These are phyloP conservation scores for Narcine bancroftii DNA, from an alignment of 2,113 vertebrate species.

Conservation along the genomic window DNA sequence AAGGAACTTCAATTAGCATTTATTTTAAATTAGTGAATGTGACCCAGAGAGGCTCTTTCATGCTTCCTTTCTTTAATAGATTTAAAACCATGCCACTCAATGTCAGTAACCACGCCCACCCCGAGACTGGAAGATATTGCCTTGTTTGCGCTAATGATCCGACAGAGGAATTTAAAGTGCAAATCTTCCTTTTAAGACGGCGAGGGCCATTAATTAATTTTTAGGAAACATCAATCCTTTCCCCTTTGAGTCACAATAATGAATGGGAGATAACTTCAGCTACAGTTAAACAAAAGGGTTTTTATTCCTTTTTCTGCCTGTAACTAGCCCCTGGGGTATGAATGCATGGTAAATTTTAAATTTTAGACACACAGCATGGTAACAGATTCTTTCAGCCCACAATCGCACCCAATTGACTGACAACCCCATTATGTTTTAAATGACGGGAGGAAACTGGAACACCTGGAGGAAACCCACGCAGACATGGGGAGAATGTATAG, in stretches of 20 bases:
- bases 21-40: constrained; percentile 2
- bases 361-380: too few species aligned
- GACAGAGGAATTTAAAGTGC: not conserved
- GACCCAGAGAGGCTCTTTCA: not conserved
- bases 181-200: not conserved
- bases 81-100: not conserved
- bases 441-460: too few species aligned
- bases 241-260: constrained; percentile 20
- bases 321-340: not conserved
- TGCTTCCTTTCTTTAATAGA: constrained; percentile 1
- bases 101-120: not conserved
- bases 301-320: too few species aligned
- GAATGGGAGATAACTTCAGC: not conserved
- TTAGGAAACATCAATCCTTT: not conserved
- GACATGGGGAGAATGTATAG: too few species aligned
- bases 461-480: too few species aligned
- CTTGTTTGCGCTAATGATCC: constrained; percentile 22
- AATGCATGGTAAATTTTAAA: too few species aligned
- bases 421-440: too few species aligned
- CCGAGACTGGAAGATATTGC: not conserved
- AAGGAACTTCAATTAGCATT: constrained; percentile 17
- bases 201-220: constrained; percentile 7
- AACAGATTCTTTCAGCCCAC: too few species aligned
- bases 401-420: too few species aligned
- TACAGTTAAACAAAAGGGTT: not conserved